Base-by-base conservation (phyloP, 64 coral and sea anemone species). In the Orbicella faveolata region DNA sequence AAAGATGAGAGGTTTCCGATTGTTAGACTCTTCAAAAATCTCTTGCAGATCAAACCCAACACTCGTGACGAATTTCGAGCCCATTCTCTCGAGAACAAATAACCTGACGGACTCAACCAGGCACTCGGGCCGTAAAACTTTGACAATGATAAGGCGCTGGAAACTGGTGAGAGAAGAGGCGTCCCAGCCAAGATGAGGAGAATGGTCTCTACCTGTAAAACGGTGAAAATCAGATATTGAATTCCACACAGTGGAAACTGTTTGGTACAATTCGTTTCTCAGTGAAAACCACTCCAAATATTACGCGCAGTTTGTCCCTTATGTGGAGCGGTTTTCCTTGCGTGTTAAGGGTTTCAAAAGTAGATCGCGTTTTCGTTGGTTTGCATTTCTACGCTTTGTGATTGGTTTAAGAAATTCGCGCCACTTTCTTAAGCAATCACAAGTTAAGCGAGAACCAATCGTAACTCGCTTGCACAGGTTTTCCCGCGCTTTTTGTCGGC, bases 41-140 rank as follows among this genome's bases (percentile, higher is more conserved):
- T 99, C 97, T 73, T 93, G 91, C 48, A 99, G 87, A 44, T 99
- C 91, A 30, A 99, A 95, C 2, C 94, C 94, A 14, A 90, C 65
- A 23, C 83, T 95, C 21, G 97, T 93, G 64, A 99, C 85, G 64
- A 95, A 99, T 34, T 69, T 91, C 1, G 81, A 48, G 13, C 97
- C 97, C 73, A 99, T 77, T n/a, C 93, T 88, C 54, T 93, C 73
- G 74, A 93, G 39, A 23, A 99, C 94, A 67, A 99, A 99, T 37
- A 84, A 65, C 44, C 89, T 92, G n/a, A 96, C 94, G 17, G 91
- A 88, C 9, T 95, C 91, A 4, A 99, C 83, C 17, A 99, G 88
- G 54, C 97, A 90, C 19, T 96, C 97, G 0, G 97, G 97, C 21
- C 97, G 91, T 4, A 99, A 64, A 44, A 96, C 82, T 61, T 99